Evolutionary conservation across 2,888 invertebrate species (phyloP).

Genomic region (Orthosia gothica): DNA sequence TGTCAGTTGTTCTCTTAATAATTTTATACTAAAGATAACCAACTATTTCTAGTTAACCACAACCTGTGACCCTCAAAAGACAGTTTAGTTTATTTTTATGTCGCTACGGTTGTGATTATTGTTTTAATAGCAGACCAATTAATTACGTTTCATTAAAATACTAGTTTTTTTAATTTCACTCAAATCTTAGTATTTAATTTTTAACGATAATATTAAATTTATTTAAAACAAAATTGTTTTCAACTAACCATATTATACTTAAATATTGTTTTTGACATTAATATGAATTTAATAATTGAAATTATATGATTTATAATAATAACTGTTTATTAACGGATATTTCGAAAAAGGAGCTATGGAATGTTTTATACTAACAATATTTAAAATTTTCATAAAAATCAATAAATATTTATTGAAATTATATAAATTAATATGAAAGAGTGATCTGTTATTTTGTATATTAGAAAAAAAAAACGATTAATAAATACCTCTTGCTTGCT

Average conservation of each 20-base stretch:
- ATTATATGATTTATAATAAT: neutral
- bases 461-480: neutral
- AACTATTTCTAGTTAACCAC: constrained; percentile 8
- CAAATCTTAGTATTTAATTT: constrained; percentile 1
- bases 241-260: neutral
- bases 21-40: constrained; percentile 1
- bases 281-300: neutral
- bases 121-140: constrained; percentile 23
- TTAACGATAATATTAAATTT: neutral
- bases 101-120: constrained; percentile 53
- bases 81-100: constrained; percentile 12
- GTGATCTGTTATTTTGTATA: constrained; percentile 6
- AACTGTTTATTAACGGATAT: neutral
- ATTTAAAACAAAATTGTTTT: neutral
- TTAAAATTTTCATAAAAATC: neutral
- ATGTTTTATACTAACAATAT: neutral
- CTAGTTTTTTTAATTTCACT: constrained; percentile 7
- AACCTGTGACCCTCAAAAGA: constrained; percentile 33
- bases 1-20: neutral
- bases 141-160: constrained; percentile 9
- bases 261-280: neutral
- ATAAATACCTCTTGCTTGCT: neutral
- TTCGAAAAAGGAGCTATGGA: constrained; percentile 3
- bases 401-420: constrained; percentile 7
- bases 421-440: constrained; percentile 8